Base-by-base conservation (phyloP, 2,113 vertebrate species). In the Rhipidura dahli region DNA sequence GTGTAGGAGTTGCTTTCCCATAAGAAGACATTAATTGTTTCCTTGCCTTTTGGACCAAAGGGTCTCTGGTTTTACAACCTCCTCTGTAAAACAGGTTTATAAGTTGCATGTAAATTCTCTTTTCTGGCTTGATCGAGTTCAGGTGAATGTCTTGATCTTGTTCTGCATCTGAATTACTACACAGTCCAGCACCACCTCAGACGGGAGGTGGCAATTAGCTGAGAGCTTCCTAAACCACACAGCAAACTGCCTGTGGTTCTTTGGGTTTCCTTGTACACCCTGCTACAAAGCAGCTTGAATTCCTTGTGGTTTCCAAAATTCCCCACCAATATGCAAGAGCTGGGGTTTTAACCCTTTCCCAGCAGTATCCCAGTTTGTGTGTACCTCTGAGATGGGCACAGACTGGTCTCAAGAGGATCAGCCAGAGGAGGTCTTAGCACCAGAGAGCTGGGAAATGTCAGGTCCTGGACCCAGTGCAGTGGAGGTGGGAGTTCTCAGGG, bases 151-250 rank as follows among this genome's bases (percentile, higher is more conserved):
- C 65, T 94, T 76, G 37, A 87, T 94, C 53, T 85, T 88, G 26
- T 35, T 96, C 93, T 88, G 39, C 54, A 68, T 85, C 45, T 85
- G 68, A 91, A 76, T 90, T 85, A 69, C 53, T 69, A 64, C 23
- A 64, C 35, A 44, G n/a, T 42, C 49, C 71, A 73, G 50, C 45
- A 61, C 35, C 24, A 47, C 49, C 31, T 68, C 78, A 85, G 13
- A 54, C 8, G 2, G 22, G 49, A 95, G 40, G 26, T 64, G 53
- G 53, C 78, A 94, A 82, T 91, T 83, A 85, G 42, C 22, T 37
- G 53, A 68, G 35, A 78, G 51, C 12, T 82, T 85, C 70, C 53
- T 47, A 79, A 94, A 72, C 53, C 49, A 76, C 37, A 76, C 11
- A 51, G 30, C 49, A 72, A 82, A 30, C 31, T 3, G 6, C 37